These are phyloP conservation scores for Hippocampus comes DNA, from an alignment of 2,113 vertebrate genomes.

Conservation along the genomic window DNA sequence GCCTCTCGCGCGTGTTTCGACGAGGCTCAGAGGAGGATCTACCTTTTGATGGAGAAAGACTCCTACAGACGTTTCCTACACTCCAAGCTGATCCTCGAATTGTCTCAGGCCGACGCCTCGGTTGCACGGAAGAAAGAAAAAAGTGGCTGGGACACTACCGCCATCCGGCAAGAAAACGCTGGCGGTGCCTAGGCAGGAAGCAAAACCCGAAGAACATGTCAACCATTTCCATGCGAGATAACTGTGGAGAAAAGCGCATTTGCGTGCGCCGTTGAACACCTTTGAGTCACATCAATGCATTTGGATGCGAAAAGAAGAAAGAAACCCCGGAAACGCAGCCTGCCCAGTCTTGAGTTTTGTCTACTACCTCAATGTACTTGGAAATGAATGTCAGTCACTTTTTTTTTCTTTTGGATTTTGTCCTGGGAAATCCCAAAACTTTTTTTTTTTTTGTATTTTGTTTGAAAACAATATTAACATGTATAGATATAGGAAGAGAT, in stretches of 20 bases:
- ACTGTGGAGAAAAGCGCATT: not conserved
- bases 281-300: not conserved
- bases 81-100: conserved; percentile 63
- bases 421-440: not conserved
- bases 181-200: conserved; percentile 25
- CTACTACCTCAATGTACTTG: not conserved
- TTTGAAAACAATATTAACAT: not conserved
- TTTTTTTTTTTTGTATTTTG: not conserved
- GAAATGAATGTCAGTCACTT: not conserved
- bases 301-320: not conserved
- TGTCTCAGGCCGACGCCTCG: conserved; percentile 23
- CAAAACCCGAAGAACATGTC: not conserved
- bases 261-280: not conserved
- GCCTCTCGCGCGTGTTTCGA: conserved; percentile 61
- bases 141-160: not conserved
- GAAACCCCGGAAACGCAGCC: not conserved
- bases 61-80: conserved; percentile 76
- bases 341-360: not conserved
- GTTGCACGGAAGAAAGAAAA: conserved; percentile 29
- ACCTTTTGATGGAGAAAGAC: conserved; percentile 77
- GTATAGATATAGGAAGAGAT: too few species aligned
- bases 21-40: conserved; percentile 74
- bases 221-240: not conserved
- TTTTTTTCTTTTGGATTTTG: too few species aligned
- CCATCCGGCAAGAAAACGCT: conserved; percentile 10